Base-by-base conservation (phyloP, 92 coral and sea anemone genomes). In the Epizoanthus ramosus region DNA sequence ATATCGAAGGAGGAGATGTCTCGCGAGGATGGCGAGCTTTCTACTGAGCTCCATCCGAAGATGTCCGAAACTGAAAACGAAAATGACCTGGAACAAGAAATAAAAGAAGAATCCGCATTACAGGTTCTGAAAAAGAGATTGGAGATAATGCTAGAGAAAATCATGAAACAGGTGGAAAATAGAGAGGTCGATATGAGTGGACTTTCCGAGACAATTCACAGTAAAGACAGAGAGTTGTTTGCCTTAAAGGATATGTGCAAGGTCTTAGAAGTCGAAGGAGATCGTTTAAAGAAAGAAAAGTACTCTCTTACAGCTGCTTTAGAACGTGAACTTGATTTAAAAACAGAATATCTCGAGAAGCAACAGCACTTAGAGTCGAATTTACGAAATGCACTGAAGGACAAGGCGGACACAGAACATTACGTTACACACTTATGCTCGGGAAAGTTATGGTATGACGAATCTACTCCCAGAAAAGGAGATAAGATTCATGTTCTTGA, bases 241-340 rank as follows among this genome's bases (percentile, higher is more conserved):
- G 15, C 82, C 52, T 21, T 59, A 37, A 70, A 59, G 60, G n/a
- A 50, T 0, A 61, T 8, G 17, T 47, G 66, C 28, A 77, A 16
- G 54, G 45, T 16, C 35, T 77, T 77, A 8, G 68, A 77, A 77
- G 58, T 57, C 41, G 66, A 61, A 17, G 63, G 50, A 17, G 41
- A 61, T 12, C 1, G 23, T 19, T 24, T 39, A 5, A 77, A 77
- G 56, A 59, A 77, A 7, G 58, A 77, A 43, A 77, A 37, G 1
- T 14, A 0, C 5, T 59, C 22, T n/a, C 21, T 77, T 60, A 31
- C 23, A 61, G 82, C 43, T 77, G 71, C 66, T 5, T 54, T 77
- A 10, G 59, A 60, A 14, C 28, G 41, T 8, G 82, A 77, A 59
- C 9, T 25, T 21, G 53, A 23, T 39, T 45, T 23, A n/a, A 77